Evolutionary conservation across 2,113 vertebrate species (phyloP).

Genomic region (Crotalus helleri): DNA sequence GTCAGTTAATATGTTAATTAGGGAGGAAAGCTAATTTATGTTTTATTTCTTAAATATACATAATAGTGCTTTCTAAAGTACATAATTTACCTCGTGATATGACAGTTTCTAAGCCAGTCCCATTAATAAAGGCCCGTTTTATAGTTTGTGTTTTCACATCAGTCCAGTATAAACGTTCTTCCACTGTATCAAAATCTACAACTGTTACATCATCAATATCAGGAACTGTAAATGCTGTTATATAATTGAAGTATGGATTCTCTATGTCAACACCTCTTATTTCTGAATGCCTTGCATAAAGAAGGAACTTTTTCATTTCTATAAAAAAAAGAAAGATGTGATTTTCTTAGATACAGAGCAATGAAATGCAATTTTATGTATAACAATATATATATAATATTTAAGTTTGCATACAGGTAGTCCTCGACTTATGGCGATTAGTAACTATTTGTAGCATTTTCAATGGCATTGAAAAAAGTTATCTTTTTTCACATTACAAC

Average conservation of each 20-base stretch:
- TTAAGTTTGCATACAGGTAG: not conserved
- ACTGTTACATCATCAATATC: constrained; percentile 97
- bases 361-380: not conserved
- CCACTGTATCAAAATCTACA: constrained; percentile 89
- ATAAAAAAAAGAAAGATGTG: constrained; percentile 39
- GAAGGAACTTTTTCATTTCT: constrained; percentile 92
- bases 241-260: constrained; percentile 96
- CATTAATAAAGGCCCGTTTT: constrained; percentile 94
- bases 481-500: not conserved
- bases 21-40: not conserved
- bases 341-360: not conserved
- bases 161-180: constrained; percentile 96
- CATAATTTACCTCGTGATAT: constrained; percentile 85
- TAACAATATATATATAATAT: not conserved
- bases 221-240: constrained; percentile 94
- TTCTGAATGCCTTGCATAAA: constrained; percentile 91
- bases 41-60: not conserved
- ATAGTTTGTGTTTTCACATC: constrained; percentile 97
- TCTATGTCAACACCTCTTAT: constrained; percentile 97
- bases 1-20: not conserved
- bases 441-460: not conserved
- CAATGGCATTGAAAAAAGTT: not conserved
- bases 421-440: not conserved
- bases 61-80: not conserved
- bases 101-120: constrained; percentile 91